Evolutionary conservation across 1,140 invertebrate species (phyloP), one percentile per base, ranked within the genome.

Genomic region (Drosophila sturtevanti): DNA sequence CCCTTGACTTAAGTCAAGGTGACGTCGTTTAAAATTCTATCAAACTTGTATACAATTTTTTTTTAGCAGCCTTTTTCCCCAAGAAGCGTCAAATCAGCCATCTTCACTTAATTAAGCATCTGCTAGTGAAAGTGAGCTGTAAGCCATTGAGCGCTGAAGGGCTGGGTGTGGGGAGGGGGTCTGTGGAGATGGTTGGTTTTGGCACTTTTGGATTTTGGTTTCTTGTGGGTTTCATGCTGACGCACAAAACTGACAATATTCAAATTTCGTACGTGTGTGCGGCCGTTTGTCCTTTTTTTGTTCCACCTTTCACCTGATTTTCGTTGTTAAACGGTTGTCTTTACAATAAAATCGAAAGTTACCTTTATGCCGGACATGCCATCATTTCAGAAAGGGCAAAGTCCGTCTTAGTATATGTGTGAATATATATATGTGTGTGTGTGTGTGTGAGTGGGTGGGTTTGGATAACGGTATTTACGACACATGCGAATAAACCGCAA

Each of bases 391-490:
- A 61, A 31, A 12, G 51, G 38, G 55, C 12, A 48, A 48, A 48
- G 41, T 21, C 41, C 41, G 41, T 21, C 41, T n/a, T 14, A 48
- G n/a, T 48, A 5, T 21, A 34, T 35, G 4, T 56, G n/a, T 58
- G 1, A n/a, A n/a, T n/a, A n/a, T n/a, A n/a, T n/a, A 48, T 48
- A 5, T 21, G 44, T 35, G 4, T 56, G n/a, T 58, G 1, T 72
- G 16, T 63, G 37, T 7, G 59, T 72, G 38, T 7, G 11, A 21
- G 61, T 34, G 61, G 18, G 44, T 51, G 31, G 41, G 41, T 18
- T 44, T 63, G 44, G 75, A 79, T 79, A 76, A 79, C 68, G 16
- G 77, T 68, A 79, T 79, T 79, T 79, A 79, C 77, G 73, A 77
- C 68, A 68, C 61, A 63, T 51, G 60, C 56, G 60, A 31, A 60